Conservation (phyloP, 2,113 vertebrate species). For the Crotalus viridis region DNA sequence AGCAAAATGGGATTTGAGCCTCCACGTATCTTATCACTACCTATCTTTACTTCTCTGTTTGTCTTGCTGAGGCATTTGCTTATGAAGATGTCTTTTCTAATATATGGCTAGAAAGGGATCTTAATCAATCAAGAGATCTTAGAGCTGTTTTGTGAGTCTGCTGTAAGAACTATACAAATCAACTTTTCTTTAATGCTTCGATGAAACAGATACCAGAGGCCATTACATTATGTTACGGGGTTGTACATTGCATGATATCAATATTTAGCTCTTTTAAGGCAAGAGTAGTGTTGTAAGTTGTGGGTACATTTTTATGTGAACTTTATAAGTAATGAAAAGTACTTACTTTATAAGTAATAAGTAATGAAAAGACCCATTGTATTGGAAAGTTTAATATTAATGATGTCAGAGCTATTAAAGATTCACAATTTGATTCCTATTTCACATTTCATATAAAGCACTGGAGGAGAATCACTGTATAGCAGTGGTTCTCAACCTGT, state of each 20-base stretch:
- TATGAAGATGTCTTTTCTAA: neutral
- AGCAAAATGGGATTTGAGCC: neutral
- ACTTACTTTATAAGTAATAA: neutral
- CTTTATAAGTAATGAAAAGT: neutral
- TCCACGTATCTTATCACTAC: neutral
- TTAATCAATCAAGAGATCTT: neutral
- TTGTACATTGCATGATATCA: neutral
- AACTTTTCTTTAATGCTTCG: neutral
- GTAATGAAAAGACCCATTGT: neutral
- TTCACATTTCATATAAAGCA: neutral
- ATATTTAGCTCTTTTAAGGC: neutral
- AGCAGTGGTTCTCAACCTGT: too few relatives aligned
- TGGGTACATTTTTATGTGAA: neutral
- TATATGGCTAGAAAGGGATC: neutral
- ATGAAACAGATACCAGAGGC: neutral
- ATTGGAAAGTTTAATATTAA: neutral
- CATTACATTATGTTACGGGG: conserved; percentile 27
- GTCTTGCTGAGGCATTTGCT: neutral
- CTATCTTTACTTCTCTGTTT: neutral
- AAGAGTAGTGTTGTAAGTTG: neutral
- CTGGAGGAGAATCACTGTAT: neutral
- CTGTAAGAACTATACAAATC: neutral
- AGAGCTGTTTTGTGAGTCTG: neutral
- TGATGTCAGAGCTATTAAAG: neutral
- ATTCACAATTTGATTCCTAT: neutral